These are phyloP conservation scores for Leptosomus discolor DNA, from an alignment of 2,113 vertebrate species.

Conservation along the genomic window DNA sequence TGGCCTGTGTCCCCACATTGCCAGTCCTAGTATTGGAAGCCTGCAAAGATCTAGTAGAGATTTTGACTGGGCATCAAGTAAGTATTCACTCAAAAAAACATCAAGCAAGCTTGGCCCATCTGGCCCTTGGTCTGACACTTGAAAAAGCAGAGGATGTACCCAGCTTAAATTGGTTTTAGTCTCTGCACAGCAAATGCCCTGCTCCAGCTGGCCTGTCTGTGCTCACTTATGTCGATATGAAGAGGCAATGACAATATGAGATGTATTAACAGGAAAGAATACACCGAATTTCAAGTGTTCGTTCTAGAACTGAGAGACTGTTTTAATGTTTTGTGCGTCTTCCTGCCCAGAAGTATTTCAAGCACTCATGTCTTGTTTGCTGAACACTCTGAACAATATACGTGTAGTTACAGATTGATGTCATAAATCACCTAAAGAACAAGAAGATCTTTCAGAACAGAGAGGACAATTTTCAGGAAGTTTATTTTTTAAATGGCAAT, in stretches of 20 bases:
- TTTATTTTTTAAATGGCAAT: conserved; percentile 43
- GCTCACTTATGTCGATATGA: neutral
- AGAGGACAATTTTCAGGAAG: conserved; percentile 59
- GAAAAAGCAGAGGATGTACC: neutral
- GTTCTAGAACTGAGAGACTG: neutral
- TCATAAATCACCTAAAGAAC: conserved; percentile 57
- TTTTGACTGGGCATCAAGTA: neutral
- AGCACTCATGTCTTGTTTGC: conserved; percentile 61
- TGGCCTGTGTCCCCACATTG: fast-evolving
- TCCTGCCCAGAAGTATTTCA: conserved; percentile 46
- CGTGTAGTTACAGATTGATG: neutral
- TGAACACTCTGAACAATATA: conserved; percentile 52
- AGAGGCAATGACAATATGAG: neutral
- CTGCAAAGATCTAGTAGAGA: neutral
- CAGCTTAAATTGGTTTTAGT: neutral
- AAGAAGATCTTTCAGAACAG: conserved; percentile 51
- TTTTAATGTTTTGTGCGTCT: neutral
- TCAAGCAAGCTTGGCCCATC: neutral
- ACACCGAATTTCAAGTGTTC: conserved; percentile 8
- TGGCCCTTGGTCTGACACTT: neutral
- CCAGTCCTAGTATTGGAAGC: neutral
- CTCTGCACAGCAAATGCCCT: neutral
- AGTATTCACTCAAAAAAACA: neutral
- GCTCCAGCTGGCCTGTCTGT: neutral
- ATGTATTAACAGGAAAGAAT: neutral